phyloP scores from a whole-genome alignment of 2,888 invertebrate genomes.

The Cylindroiulus punctatus region DNA sequence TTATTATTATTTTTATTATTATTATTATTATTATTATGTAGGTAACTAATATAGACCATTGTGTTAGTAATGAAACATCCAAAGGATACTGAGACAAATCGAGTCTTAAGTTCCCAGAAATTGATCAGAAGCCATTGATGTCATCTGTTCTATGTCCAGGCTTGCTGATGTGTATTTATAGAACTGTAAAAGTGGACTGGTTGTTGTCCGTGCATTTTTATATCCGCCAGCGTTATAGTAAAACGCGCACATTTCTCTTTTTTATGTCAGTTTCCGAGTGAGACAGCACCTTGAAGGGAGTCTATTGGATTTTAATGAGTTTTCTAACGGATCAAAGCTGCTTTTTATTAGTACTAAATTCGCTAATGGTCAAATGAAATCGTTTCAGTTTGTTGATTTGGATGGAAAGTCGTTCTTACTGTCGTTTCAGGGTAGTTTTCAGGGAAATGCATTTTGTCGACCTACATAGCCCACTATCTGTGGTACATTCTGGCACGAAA shows the following conservation, averaged over 20 bases:
- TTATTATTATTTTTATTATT: too few relatives aligned
- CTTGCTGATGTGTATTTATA: neutral
- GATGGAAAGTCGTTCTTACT: conserved; percentile 23
- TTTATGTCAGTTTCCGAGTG: neutral
- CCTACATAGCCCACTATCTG: neutral
- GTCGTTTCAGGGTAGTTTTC: conserved; percentile 13
- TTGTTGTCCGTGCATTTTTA: conserved; percentile 1
- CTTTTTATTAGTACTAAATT: conserved; percentile 34
- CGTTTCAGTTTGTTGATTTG: conserved; percentile 42
- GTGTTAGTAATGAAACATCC: too few relatives aligned
- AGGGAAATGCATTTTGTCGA: neutral
- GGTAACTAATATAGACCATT: too few relatives aligned
- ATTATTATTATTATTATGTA: too few relatives aligned
- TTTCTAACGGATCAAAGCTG: conserved; percentile 38
- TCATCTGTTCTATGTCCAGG: neutral
- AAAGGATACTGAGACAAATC: too few relatives aligned
- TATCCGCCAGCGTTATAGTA: neutral
- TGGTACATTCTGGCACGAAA: neutral
- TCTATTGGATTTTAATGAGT: conserved; percentile 37
- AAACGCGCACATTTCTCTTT: conserved; percentile 25
- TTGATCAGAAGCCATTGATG: neutral
- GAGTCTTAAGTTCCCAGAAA: neutral
- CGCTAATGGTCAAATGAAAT: conserved; percentile 38
- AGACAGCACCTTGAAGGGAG: conserved; percentile 11
- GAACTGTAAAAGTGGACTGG: neutral